Conservation (phyloP, 2,113 vertebrate species). For the Delphinus delphis region DNA sequence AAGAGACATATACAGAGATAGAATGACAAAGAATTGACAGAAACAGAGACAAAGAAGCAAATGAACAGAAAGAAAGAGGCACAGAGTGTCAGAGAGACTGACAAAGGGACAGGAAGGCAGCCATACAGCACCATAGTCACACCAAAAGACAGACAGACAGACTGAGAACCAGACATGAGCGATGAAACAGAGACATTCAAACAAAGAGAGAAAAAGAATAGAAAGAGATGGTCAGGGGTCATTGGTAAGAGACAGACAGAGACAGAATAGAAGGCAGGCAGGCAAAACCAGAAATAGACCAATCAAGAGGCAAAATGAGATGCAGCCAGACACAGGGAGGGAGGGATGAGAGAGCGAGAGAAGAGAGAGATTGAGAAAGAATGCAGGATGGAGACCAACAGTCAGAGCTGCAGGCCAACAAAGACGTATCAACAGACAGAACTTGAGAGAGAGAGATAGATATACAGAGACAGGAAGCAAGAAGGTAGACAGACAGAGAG, state of each 20-base stretch:
- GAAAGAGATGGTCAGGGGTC: neutral
- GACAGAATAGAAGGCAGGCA: neutral
- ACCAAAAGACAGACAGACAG: neutral
- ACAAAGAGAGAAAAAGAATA: neutral
- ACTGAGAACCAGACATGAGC: neutral
- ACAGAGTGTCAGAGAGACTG: neutral
- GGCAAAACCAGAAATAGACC: neutral
- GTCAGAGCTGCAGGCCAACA: neutral
- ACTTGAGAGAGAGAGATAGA: neutral
- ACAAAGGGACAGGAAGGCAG: neutral
- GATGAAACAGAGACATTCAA: neutral
- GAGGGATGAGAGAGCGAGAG: neutral
- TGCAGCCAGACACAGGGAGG: neutral
- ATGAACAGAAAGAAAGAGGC: neutral
- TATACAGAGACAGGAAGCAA: neutral
- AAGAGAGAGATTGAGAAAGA: neutral
- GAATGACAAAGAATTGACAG: neutral
- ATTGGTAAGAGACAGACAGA: slow-evolving; percentile 3
- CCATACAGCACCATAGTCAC: neutral
- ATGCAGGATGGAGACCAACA: neutral
- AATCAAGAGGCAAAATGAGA: neutral
- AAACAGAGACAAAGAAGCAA: neutral
- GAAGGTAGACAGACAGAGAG: neutral
- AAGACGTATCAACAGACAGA: neutral
- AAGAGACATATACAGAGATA: neutral